Base-by-base conservation (phyloP, 2,797 vertebrate species). In the Echiichthys vipera region DNA sequence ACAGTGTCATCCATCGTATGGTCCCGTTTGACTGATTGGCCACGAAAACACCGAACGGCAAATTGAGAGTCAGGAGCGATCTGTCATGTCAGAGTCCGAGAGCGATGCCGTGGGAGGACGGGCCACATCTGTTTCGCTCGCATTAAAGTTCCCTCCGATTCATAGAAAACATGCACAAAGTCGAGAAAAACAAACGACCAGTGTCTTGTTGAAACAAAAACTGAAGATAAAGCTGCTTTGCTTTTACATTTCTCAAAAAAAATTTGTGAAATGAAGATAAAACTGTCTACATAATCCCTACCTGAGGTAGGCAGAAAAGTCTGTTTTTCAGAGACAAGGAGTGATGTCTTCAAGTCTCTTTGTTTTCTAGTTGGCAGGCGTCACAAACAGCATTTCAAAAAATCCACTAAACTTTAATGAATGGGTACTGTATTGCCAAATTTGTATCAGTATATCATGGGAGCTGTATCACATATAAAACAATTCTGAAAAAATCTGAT, bases 1-100 rank as follows among this genome's bases (percentile, higher is more conserved):
- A 4, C 32, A 6, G 29, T 43, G 42, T 68, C 83, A 78, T 88
- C 69, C 37, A 42, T 78, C 18, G 22, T 32, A 18, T 11, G 36
- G 75, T 65, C 25, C 49, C 0, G 24, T 80, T 76, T 88, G 86
- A 91, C 77, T 84, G 87, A 92, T 84, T 62, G 71, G 46, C 69
- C 4, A 25, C 2, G 47, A 27, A 50, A 46, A 78, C 69, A 67
- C 72, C 68, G 14, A 78, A 69, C 7, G 3, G 76, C 62, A 55
- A 77, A 68, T 12, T 27, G 72, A 74, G 71, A 86, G 75, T 75
- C 71, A 53, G 56, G 55, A 83, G 78, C 61, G 27, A 81, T 92
- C 79, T 47, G 77, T 91, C 91, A 89, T 14, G 29, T 84, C 74
- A 50, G 24, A 39, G 70, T 70, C 58, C 9, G 18, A 77, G 76